These are phyloP conservation scores for Hipposideros larvatus DNA, from an alignment of 2,797 vertebrate genomes.

Conservation along the genomic window DNA sequence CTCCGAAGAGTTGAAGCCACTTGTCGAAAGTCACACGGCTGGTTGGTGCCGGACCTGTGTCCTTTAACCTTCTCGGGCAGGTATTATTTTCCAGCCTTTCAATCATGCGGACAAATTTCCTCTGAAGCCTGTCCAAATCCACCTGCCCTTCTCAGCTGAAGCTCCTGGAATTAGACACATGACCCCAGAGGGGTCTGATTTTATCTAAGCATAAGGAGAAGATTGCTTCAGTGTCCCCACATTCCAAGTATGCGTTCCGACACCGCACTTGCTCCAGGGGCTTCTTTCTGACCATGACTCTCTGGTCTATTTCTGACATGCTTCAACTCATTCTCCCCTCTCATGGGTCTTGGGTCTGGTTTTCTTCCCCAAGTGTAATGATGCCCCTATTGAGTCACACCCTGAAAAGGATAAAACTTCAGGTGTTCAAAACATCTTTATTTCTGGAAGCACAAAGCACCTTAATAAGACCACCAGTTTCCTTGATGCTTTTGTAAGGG, in stretches of 20 bases:
- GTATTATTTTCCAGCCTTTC: conserved; percentile 39
- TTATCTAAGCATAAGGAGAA: conserved; percentile 20
- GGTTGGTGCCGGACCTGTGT: background rate
- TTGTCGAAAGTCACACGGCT: background rate
- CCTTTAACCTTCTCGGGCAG: background rate
- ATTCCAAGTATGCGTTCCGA: background rate
- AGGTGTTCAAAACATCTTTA: background rate
- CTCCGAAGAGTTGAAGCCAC: background rate
- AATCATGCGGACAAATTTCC: conserved; percentile 34
- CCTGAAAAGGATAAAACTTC: background rate
- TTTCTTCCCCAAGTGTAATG: background rate
- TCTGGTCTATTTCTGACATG: conserved; percentile 41
- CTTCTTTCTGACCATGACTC: conserved; percentile 21
- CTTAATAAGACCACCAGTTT: background rate
- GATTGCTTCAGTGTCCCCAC: background rate
- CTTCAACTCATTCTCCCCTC: background rate
- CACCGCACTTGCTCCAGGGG: background rate
- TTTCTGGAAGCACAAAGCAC: conserved; percentile 30
- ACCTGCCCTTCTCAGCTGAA: conserved; percentile 29
- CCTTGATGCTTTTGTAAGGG: background rate
- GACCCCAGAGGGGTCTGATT: background rate
- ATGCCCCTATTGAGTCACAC: background rate
- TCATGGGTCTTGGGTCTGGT: background rate
- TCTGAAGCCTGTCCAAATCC: conserved; percentile 63
- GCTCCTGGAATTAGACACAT: conserved; percentile 35